Base-by-base conservation (phyloP, 2,888 invertebrate species). In the Chorisops tibialis region DNA sequence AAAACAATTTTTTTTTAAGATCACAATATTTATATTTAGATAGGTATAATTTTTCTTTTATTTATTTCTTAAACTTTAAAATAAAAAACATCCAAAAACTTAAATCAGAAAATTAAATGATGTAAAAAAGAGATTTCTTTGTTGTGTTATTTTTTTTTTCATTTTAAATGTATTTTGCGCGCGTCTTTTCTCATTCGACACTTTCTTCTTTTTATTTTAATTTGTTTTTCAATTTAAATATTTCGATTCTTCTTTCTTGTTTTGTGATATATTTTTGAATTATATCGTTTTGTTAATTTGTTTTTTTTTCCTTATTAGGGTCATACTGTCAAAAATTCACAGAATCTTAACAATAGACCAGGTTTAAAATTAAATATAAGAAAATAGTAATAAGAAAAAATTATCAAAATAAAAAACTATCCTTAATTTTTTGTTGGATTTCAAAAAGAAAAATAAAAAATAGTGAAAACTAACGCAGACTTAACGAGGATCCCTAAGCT, bases 281-380 rank as follows among this genome's bases (percentile, higher is more conserved):
- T 41, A 24, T 14, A 22, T 18, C 38, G 18, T 12, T 37, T 43
- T 54, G 14, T 41, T 41, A 18, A 9, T 24, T 19, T 54, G 9
- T 41, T 41, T n/a, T 22, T 21, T 41, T 21, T 35, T 18, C 16
- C 21, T 7, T 38, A 50, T 60, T 41, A 60, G 60, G 50, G 60
- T 41, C 43, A 50, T 59, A 59, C 59, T 59, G 59, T 47, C 59
- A 59, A 59, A 48, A 59, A 59, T 59, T 59, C 59, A 59, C 35
- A 59, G 59, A 59, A 59, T 59, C 39, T 24, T 49, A 47, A 59
- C 49, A 48, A 59, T 59, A 59, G 37, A 47, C 59, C 48, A 47
- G n/a, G n/a, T n/a, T n/a, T n/a, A 48, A 48, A 14, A 50, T 24
- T 18, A 16, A 47, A n/a, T n/a, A n/a, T n/a, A n/a, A n/a, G n/a